Base-by-base conservation (phyloP, 2,888 invertebrate species). In the Drosophila flavopinicola region DNA sequence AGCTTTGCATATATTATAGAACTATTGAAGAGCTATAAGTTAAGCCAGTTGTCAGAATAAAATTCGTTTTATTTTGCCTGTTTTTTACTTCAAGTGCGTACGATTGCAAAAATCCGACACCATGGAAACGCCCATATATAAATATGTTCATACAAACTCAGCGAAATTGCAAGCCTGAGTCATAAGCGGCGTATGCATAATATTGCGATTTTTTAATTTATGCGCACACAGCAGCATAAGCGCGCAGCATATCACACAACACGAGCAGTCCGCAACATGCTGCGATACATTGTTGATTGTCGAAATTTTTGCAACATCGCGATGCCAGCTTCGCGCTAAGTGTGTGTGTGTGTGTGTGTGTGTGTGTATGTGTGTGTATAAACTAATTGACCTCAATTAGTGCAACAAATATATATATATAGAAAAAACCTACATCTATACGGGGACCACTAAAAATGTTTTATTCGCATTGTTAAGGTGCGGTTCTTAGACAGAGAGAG, bases 341-440 rank as follows among this genome's bases (percentile, higher is more conserved):
- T 33, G 42, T 47, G 35, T 44, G 23, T 63, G n/a, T 41, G 6
- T 39, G 9, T 42, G 35, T 13, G 29, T 41, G 39, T 44, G 42
- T 52, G 13, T 58, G 47, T 52, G 24, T 65, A 37, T 42, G 30
- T 67, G 65, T 78, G 76, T 80, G 73, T 88, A 66, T 85, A 80
- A 88, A 75, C 88, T 88, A 88, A 88, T 88, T 89, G 88, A 88
- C 89, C 88, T 88, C 89, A 88, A 89, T 88, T 89, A 89, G 79
- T 75, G 75, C 58, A 75, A 76, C 73, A 41, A 41, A 49, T 49
- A 60, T 48, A 30, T 44, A 45, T n/a, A 44, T 4, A 51, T 33
- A 42, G 54, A 56, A 53, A 25, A 35, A 45, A 9, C 41, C n/a
- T n/a, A n/a, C n/a, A n/a, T n/a, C n/a, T n/a, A n/a, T n/a, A n/a